Evolutionary conservation across 2,888 invertebrate genomes (phyloP).

Genomic region (Ariolimax columbianus): DNA sequence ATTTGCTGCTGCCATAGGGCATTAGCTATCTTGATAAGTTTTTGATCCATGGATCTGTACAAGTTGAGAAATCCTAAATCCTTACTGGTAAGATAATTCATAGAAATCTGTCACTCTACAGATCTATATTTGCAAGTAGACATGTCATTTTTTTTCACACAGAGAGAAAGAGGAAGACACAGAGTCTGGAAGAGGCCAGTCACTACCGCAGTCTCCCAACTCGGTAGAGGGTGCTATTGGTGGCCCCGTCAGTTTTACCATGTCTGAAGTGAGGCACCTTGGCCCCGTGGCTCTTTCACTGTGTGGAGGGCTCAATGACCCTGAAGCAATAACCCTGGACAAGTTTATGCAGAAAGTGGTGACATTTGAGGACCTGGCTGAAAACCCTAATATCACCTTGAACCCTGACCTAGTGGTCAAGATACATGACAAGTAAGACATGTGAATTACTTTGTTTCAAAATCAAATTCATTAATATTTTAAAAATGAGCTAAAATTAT

Average conservation of each 20-base stretch:
- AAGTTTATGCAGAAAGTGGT: conserved; percentile 84
- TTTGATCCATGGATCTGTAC: too few relatives aligned
- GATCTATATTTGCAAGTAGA: conserved; percentile 22
- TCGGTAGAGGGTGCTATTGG: conserved; percentile 87
- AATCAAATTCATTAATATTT: neutral
- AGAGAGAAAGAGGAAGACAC: conserved; percentile 88
- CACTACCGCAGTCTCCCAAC: conserved; percentile 91
- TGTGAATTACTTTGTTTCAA: neutral
- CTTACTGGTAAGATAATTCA: too few relatives aligned
- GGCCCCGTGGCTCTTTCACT: conserved; percentile 86
- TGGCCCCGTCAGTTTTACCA: conserved; percentile 63
- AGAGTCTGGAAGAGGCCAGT: conserved; percentile 97
- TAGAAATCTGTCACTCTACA: too few relatives aligned
- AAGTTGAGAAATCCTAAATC: too few relatives aligned
- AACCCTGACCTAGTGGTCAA: conserved; percentile 89
- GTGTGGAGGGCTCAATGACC: conserved; percentile 84
- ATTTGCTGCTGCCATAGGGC: too few relatives aligned
- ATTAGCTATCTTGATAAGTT: too few relatives aligned
- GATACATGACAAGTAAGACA: conserved; percentile 86
- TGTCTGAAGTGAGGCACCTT: conserved; percentile 67
- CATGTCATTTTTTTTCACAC: neutral
- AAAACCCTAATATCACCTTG: conserved; percentile 87
- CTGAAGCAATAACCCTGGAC: conserved; percentile 82
- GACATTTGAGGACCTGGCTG: conserved; percentile 82
- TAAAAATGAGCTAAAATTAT: too few relatives aligned